phyloP scores from a whole-genome alignment of 2,797 vertebrate species.

The Gadopsis bispinosus region DNA sequence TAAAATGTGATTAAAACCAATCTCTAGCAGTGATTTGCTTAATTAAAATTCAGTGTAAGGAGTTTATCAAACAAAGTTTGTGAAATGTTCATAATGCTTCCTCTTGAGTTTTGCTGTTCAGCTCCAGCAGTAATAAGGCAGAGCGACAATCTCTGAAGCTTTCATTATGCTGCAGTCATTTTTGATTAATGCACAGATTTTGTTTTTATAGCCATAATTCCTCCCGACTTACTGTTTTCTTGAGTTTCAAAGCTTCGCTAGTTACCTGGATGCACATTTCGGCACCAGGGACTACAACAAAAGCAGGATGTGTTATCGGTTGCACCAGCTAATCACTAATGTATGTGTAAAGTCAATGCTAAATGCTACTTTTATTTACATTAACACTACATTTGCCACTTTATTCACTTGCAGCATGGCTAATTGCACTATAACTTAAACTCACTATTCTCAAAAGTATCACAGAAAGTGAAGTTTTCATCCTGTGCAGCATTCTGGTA shows the following conservation, averaged over 20 bases:
- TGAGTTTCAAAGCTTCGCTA: neutral
- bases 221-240: neutral
- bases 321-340: neutral
- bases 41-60: constrained; percentile 55
- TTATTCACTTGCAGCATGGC: neutral
- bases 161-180: constrained; percentile 39
- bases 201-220: constrained; percentile 1
- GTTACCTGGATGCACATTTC: neutral
- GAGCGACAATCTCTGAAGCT: constrained; percentile 40
- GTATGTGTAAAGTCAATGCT: neutral
- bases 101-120: constrained; percentile 28
- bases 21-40: constrained; percentile 41
- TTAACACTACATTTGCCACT: neutral
- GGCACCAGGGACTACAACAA: neutral
- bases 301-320: neutral
- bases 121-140: constrained; percentile 16
- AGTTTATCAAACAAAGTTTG: constrained; percentile 51
- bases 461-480: neutral
- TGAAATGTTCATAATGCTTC: constrained; percentile 48
- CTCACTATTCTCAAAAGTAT: neutral
- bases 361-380: neutral
- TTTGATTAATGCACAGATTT: constrained; percentile 41
- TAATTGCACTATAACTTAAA: neutral
- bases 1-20: constrained; percentile 58
- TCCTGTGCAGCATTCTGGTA: neutral